These are phyloP conservation scores for Potorous gilbertii DNA, from an alignment of 2,797 vertebrate genomes.

Conservation along the genomic window DNA sequence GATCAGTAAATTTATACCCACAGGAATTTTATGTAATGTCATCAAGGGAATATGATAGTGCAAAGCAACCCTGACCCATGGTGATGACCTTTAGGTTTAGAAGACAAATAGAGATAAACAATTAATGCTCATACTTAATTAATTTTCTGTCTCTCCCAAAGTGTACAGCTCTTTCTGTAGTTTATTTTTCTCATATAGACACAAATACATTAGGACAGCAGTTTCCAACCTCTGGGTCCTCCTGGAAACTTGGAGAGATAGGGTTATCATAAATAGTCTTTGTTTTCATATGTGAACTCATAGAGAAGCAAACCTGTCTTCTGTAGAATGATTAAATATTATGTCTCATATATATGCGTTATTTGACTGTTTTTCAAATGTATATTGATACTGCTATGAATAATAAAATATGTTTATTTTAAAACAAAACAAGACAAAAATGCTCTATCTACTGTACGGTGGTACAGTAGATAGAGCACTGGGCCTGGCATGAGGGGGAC, in stretches of 20 bases:
- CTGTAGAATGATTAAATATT: neutral
- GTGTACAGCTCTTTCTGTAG: neutral
- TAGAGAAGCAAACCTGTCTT: neutral
- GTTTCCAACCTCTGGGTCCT: neutral
- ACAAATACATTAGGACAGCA: neutral
- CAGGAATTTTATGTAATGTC: neutral
- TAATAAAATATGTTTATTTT: neutral
- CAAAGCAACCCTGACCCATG: neutral
- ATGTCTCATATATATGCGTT: neutral
- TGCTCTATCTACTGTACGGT: too few species aligned
- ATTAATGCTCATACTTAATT: neutral
- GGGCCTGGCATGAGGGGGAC: too few species aligned
- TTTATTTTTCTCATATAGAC: neutral
- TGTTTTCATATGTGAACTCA: neutral
- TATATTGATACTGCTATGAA: neutral
- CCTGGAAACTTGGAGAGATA: neutral
- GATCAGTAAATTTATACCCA: slow-evolving; percentile 12
- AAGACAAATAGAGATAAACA: neutral
- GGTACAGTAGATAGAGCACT: too few species aligned
- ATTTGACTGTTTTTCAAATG: neutral
- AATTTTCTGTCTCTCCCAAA: neutral
- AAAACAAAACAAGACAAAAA: too few species aligned
- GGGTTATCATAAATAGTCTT: neutral
- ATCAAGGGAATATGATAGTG: neutral
- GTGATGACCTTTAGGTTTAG: neutral